Evolutionary conservation across 2,888 invertebrate genomes (phyloP).

Genomic region (Aphrophora alni): DNA sequence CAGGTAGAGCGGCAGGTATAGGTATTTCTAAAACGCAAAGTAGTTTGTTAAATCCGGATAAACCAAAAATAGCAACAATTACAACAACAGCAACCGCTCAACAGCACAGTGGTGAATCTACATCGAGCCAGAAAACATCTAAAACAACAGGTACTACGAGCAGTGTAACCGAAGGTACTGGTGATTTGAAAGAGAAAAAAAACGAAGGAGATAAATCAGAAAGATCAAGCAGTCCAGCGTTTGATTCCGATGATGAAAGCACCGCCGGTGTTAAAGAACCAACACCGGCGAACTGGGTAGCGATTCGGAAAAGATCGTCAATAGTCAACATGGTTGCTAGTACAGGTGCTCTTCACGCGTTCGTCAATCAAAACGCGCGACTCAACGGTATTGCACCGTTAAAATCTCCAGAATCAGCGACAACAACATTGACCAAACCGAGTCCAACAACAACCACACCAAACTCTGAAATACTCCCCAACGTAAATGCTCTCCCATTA

Average conservation of each 20-base stretch:
- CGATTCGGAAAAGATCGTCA: constrained; percentile 67
- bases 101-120: constrained; percentile 56
- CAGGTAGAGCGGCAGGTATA: constrained; percentile 85
- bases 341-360: constrained; percentile 63
- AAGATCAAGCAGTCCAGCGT: constrained; percentile 90
- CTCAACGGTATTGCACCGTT: constrained; percentile 55
- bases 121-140: constrained; percentile 55
- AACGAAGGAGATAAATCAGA: constrained; percentile 74
- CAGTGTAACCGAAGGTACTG: constrained; percentile 37
- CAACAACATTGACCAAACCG: constrained; percentile 28
- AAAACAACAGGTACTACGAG: constrained; percentile 61
- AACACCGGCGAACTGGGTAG: constrained; percentile 52
- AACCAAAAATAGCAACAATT: constrained; percentile 55
- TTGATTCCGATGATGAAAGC: constrained; percentile 91
- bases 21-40: constrained; percentile 79
- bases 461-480: constrained; percentile 46
- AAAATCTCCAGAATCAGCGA: constrained; percentile 53
- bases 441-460: constrained; percentile 47
- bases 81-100: constrained; percentile 51
- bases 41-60: constrained; percentile 73
- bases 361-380: constrained; percentile 58
- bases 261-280: constrained; percentile 48
- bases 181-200: constrained; percentile 55
- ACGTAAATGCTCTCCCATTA: constrained; percentile 63
- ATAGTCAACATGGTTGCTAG: constrained; percentile 74